Conservation (phyloP, 1,140 invertebrate genomes). For the Scaptomyza graminum region DNA sequence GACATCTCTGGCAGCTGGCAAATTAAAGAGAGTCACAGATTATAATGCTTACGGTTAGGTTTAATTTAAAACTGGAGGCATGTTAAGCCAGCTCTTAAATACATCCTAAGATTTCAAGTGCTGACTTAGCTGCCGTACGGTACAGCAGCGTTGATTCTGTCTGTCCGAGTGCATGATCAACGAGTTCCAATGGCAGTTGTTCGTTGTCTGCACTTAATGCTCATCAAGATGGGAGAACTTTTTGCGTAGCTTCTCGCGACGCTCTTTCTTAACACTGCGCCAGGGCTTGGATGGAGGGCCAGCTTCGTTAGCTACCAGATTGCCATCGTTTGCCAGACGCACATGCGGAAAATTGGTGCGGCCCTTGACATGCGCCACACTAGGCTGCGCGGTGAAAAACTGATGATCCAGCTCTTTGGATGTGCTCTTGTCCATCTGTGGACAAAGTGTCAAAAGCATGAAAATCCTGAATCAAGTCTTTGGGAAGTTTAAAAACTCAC, state of each 20-base stretch:
- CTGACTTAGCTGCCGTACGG: neutral
- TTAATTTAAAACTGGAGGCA: conserved; percentile 30
- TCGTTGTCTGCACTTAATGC: conserved; percentile 81
- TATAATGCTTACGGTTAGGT: conserved; percentile 21
- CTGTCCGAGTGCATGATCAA: neutral
- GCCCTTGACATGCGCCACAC: conserved; percentile 84
- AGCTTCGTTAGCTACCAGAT: conserved; percentile 37
- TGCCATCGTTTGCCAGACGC: conserved; percentile 67
- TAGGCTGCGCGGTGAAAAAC: conserved; percentile 85
- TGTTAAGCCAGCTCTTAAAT: conserved; percentile 12
- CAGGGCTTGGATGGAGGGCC: conserved; percentile 88
- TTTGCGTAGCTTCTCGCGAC: conserved; percentile 93
- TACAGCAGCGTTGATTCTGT: conserved; percentile 4
- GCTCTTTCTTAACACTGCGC: conserved; percentile 92
- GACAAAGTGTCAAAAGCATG: neutral
- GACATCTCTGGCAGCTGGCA: neutral
- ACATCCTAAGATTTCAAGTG: conserved; percentile 1
- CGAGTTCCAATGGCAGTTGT: neutral
- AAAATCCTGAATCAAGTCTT: neutral
- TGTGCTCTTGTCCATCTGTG: conserved; percentile 80
- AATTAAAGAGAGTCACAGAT: conserved; percentile 10
- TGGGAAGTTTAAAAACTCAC: conserved; percentile 61
- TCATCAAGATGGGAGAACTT: conserved; percentile 92
- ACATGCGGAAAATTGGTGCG: conserved; percentile 84
- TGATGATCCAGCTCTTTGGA: conserved; percentile 85